A percentile compares a stretch with the other conserved stretches of the same genome.
phyloP scores from a whole-genome alignment of 2,888 invertebrate species.

The Tenthredo livida region DNA sequence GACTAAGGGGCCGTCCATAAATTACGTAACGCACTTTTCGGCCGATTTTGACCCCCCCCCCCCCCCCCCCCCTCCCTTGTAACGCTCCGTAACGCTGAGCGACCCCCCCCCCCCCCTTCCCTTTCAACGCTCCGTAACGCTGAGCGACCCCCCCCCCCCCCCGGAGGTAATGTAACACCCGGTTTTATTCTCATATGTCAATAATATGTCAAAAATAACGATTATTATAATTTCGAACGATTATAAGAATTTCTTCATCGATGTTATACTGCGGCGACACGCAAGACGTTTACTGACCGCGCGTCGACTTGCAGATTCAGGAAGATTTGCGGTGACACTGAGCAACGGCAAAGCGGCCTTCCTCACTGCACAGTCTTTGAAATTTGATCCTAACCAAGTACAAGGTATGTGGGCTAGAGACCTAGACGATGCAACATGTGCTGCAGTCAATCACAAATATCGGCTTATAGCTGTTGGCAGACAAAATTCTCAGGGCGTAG shows the following conservation, averaged over 20 bases:
- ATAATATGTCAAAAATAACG: no score
- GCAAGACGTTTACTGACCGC: constrained; percentile 90
- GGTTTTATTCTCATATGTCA: no score
- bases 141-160: no score
- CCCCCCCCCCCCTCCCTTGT: no score
- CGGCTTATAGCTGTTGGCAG: constrained; percentile 97
- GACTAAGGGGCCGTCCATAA: no score
- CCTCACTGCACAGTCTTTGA: constrained; percentile 93
- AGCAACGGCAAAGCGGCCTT: constrained; percentile 98
- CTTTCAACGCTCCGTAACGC: no score
- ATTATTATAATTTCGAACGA: no score
- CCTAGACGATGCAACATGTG: constrained; percentile 95
- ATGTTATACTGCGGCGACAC: constrained; percentile 95
- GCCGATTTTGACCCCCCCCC: no score
- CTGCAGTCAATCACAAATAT: constrained; percentile 98
- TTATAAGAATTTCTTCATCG: constrained; percentile 94
- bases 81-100: no score
- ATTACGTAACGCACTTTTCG: no score
- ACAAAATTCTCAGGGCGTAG: constrained; percentile 93
- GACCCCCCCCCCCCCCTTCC: no score
- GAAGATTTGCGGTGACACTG: constrained; percentile 95
- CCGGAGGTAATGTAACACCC: no score
- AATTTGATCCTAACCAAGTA: constrained; percentile 96
- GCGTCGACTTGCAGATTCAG: constrained; percentile 89
- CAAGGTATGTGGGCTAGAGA: constrained; percentile 98